These are phyloP conservation scores for Sebastes oblongus DNA, from an alignment of 2,797 vertebrate genomes.

Conservation along the genomic window DNA sequence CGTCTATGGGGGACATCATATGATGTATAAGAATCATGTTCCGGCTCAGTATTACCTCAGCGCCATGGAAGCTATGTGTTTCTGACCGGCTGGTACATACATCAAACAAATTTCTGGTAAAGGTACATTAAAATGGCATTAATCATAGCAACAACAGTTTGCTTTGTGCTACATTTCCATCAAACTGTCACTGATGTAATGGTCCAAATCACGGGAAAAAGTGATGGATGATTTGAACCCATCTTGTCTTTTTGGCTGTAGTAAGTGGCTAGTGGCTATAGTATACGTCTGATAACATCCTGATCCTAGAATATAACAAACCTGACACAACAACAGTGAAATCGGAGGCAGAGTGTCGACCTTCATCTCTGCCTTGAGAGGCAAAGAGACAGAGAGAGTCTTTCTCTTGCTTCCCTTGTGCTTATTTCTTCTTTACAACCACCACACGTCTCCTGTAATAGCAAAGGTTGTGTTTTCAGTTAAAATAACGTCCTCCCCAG, in stretches of 20 bases:
- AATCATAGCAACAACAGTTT: background rate
- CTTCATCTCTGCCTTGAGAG: background rate
- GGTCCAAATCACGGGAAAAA: background rate
- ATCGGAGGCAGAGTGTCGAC: background rate
- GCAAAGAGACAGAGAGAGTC: background rate
- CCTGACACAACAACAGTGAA: background rate
- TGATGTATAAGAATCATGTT: background rate
- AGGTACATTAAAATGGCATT: background rate
- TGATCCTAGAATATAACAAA: background rate
- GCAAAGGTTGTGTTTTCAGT: slow-evolving; percentile 64
- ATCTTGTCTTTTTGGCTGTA: background rate
- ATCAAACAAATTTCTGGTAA: background rate
- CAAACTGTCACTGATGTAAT: background rate
- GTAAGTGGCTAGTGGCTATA: background rate
- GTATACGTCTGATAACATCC: background rate
- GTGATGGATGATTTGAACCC: background rate
- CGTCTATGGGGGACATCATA: background rate
- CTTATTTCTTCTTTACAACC: slow-evolving; percentile 1
- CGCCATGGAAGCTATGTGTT: background rate
- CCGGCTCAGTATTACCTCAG: background rate
- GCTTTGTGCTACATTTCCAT: background rate
- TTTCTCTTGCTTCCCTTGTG: background rate
- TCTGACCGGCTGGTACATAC: background rate
- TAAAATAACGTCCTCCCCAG: slow-evolving; percentile 43
- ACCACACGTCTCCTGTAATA: slow-evolving; percentile 37